Percentiles rank a stretch among this genome's conserved stretches.
phyloP scores from a whole-genome alignment of 2,888 invertebrate species.

The Coleophora deauratella region DNA sequence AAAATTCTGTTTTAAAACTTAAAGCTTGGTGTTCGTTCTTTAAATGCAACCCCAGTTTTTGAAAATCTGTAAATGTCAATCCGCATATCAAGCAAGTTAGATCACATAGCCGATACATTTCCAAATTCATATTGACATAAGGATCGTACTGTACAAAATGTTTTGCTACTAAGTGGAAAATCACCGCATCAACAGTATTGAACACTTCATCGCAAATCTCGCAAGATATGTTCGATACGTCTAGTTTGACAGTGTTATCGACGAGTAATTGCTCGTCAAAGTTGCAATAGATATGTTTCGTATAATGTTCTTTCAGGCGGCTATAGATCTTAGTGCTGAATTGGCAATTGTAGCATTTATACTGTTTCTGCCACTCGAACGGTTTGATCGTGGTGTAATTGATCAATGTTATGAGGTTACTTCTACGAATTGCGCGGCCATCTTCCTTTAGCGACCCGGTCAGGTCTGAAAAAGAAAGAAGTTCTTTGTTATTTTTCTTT shows the following conservation, averaged over 20 bases:
- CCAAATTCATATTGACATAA: slow-evolving; percentile 13
- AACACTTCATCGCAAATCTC: slow-evolving; percentile 20
- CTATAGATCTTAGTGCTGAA: no score
- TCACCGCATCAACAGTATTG: slow-evolving; percentile 14
- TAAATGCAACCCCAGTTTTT: slow-evolving; percentile 11
- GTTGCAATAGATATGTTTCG: no score
- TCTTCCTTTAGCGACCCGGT: slow-evolving; percentile 14
- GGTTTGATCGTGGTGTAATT: slow-evolving; percentile 26
- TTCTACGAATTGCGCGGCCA: slow-evolving; percentile 20
- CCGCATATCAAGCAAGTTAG: slow-evolving; percentile 21
- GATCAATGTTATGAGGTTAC: slow-evolving; percentile 24
- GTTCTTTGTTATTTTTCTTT: slow-evolving; percentile 4
- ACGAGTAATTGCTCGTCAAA: no score
- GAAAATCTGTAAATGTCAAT: slow-evolving; percentile 10
- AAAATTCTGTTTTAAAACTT: no score
- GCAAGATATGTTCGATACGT: slow-evolving; percentile 23
- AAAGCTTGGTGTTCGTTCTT: slow-evolving; percentile 7
- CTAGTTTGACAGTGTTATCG: slow-evolving; percentile 16
- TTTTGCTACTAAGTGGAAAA: slow-evolving; percentile 16
- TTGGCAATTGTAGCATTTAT: slow-evolving; percentile 24
- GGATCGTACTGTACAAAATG: slow-evolving; percentile 18
- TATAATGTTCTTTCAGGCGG: no score
- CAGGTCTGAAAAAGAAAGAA: slow-evolving; percentile 11
- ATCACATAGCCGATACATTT: slow-evolving; percentile 15
- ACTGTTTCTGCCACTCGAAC: slow-evolving; percentile 24